Percentiles rank a stretch among this genome's conserved stretches.
Evolutionary conservation across 2,888 invertebrate species (phyloP).

Genomic region (Phortica magna): DNA sequence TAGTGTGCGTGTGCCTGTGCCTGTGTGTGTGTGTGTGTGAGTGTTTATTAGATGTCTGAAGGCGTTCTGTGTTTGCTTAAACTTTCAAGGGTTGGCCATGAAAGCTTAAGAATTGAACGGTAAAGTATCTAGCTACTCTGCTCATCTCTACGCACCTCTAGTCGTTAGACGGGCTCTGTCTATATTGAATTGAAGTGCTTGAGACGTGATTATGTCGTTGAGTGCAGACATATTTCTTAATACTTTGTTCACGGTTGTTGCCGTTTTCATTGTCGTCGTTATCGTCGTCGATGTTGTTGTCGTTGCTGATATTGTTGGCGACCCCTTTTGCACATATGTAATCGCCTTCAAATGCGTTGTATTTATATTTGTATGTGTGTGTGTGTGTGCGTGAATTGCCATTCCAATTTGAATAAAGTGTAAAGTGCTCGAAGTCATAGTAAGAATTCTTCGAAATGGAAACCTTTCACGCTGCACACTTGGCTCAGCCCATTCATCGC

Average conservation of each 20-base stretch:
- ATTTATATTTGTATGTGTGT: background rate
- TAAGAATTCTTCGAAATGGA: slow-evolving; percentile 1
- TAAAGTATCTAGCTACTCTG: background rate
- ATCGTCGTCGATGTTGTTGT: background rate
- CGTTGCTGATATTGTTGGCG: background rate
- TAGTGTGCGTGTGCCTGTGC: background rate
- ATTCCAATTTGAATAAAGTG: slow-evolving; percentile 13
- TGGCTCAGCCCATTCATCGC: background rate
- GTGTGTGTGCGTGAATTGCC: background rate
- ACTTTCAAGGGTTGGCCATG: too few relatives aligned
- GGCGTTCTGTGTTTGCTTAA: too few relatives aligned
- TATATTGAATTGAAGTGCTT: slow-evolving; percentile 5
- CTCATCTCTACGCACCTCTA: background rate
- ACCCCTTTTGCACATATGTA: background rate
- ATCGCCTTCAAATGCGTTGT: background rate
- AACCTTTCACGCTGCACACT: background rate
- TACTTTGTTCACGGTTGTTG: background rate
- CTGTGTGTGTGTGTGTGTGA: too few relatives aligned
- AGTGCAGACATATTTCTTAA: background rate
- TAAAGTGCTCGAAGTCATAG: slow-evolving; percentile 18
- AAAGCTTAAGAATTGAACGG: too few relatives aligned
- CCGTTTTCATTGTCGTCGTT: slow-evolving; percentile 2
- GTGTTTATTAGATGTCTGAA: too few relatives aligned
- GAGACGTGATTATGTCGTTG: slow-evolving; percentile 14
- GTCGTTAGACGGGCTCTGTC: background rate